These are phyloP conservation scores for Eristalis intricaria DNA, from an alignment of 2,888 invertebrate genomes.

Conservation along the genomic window DNA sequence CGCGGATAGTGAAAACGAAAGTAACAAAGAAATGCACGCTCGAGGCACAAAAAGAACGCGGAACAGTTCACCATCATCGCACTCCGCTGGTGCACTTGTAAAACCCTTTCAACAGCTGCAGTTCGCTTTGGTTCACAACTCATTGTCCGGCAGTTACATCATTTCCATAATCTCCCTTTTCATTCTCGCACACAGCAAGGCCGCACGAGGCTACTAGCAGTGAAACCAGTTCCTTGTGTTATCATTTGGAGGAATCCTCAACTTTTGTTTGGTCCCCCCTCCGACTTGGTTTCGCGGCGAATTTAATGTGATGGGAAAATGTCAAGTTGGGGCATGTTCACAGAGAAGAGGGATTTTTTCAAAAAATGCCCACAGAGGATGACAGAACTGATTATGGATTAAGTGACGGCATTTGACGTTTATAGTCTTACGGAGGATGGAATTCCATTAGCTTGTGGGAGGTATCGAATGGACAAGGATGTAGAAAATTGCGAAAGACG, in stretches of 20 bases:
- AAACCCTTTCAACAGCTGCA: neutral
- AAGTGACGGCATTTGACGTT: neutral
- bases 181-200: neutral
- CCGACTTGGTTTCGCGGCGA: neutral
- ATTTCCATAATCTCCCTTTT: neutral
- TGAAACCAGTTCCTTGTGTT: neutral
- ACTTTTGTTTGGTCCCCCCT: neutral
- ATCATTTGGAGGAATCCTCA: neutral
- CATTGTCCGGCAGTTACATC: neutral
- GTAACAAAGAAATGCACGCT: neutral
- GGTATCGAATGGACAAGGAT: neutral
- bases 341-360: neutral
- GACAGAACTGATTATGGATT: neutral
- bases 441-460: neutral
- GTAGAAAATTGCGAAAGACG: neutral
- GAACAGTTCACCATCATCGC: neutral
- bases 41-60: neutral
- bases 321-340: neutral
- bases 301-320: neutral
- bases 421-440: neutral
- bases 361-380: neutral
- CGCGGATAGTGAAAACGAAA: neutral
- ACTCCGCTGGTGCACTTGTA: neutral
- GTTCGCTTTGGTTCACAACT: neutral
- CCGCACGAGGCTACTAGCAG: neutral